Evolutionary conservation across 2,113 vertebrate species (phyloP).

Genomic region (Crotalus horridus): DNA sequence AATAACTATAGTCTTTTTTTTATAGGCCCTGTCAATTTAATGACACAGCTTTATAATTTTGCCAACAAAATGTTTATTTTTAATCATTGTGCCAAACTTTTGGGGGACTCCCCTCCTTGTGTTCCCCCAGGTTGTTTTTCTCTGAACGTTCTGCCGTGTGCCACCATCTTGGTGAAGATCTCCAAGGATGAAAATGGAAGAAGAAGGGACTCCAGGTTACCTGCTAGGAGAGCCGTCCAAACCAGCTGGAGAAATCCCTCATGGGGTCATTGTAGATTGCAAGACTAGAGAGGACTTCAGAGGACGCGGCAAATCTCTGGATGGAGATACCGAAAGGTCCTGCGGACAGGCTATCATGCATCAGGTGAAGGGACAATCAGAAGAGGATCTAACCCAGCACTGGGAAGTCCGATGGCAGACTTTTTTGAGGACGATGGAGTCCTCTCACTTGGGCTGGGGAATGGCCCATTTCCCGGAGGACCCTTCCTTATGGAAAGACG

Average conservation of each 20-base stretch:
- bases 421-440: neutral
- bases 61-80: neutral
- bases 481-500: neutral
- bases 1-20: neutral
- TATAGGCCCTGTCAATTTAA: neutral
- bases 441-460: neutral
- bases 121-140: neutral
- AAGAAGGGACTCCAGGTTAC: neutral
- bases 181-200: neutral
- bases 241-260: neutral
- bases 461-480: neutral
- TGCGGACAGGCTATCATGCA: neutral
- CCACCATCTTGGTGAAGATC: neutral
- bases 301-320: neutral
- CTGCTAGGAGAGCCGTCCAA: neutral
- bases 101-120: neutral
- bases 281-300: neutral
- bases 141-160: neutral
- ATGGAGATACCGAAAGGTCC: neutral
- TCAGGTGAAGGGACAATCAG: neutral
- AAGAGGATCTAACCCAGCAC: neutral
- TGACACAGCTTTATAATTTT: neutral
- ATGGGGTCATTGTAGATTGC: neutral
- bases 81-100: neutral
- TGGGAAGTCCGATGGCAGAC: slow-evolving; percentile 7